Evolutionary conservation across 2,113 vertebrate genomes (phyloP).

Genomic region (Clinocottus analis): DNA sequence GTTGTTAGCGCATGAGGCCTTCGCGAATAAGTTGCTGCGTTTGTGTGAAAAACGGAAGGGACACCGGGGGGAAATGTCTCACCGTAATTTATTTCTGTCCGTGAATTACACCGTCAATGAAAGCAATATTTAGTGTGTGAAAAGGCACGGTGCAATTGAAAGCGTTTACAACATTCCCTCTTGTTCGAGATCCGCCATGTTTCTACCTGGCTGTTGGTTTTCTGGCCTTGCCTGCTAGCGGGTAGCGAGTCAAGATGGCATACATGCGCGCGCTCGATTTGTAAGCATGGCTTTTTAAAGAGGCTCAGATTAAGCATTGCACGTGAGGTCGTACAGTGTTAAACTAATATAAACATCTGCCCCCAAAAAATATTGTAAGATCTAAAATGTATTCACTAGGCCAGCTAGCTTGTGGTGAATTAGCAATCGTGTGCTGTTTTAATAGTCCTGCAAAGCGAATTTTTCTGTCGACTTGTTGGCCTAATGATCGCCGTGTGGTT

Average conservation of each 20-base stretch:
- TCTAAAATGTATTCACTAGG: fast-evolving
- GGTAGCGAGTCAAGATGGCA: slow-evolving; percentile 61
- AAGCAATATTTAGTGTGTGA: fast-evolving
- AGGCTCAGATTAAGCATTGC: fast-evolving
- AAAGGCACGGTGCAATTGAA: too few relatives aligned
- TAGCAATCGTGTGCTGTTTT: slow-evolving; percentile 33
- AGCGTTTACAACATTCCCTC: background rate
- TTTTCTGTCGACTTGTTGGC: background rate
- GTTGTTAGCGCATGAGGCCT: slow-evolving; percentile 65
- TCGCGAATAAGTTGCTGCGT: slow-evolving; percentile 44
- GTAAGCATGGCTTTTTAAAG: background rate
- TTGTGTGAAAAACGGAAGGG: background rate
- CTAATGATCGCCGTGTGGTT: too few relatives aligned
- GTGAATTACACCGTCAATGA: fast-evolving
- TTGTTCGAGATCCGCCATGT: slow-evolving; percentile 72
- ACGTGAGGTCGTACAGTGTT: fast-evolving
- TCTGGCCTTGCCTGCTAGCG: slow-evolving; percentile 60
- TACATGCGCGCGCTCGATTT: slow-evolving; percentile 49
- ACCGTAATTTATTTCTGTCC: fast-evolving
- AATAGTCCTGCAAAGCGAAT: too few relatives aligned
- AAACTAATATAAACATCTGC: too few relatives aligned
- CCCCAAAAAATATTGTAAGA: fast-evolving
- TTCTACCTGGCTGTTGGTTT: slow-evolving; percentile 33
- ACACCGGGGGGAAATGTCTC: background rate
- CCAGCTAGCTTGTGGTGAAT: background rate